A percentile compares a stretch with the other conserved stretches of the same genome.
Evolutionary conservation across 2,888 invertebrate genomes (phyloP).

Genomic region (Agrochola lychnidis): DNA sequence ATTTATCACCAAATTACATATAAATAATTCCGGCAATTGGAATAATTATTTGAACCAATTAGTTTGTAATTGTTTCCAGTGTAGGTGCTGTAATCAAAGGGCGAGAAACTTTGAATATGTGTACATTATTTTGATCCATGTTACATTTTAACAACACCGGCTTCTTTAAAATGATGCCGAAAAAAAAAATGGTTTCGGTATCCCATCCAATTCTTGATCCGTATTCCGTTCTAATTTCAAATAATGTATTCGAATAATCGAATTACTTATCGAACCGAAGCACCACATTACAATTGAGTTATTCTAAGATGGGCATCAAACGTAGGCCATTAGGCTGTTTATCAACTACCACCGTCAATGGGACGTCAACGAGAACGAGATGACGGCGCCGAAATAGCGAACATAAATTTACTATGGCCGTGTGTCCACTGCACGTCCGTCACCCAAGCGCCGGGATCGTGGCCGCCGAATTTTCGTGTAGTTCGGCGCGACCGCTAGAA

Average conservation of each 20-base stretch:
- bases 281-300: neutral
- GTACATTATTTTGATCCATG: neutral
- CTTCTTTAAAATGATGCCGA: neutral
- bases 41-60: constrained; percentile 38
- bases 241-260: neutral
- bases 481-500: no score
- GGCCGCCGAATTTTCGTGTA: no score
- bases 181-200: neutral
- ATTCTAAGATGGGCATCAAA: neutral
- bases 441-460: no score
- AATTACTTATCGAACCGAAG: neutral
- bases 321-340: neutral
- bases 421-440: neutral
- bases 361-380: neutral
- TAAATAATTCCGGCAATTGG: constrained; percentile 41
- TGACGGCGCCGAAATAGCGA: neutral
- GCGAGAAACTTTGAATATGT: neutral
- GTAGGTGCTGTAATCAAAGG: constrained; percentile 12
- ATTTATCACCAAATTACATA: constrained; percentile 43
- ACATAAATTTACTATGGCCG: neutral
- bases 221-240: neutral
- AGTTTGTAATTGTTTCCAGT: constrained; percentile 19
- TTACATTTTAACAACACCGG: neutral
- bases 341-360: neutral
- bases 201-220: neutral